Conservation (phyloP, 2,113 vertebrate genomes). For the Catharus bicknelli region DNA sequence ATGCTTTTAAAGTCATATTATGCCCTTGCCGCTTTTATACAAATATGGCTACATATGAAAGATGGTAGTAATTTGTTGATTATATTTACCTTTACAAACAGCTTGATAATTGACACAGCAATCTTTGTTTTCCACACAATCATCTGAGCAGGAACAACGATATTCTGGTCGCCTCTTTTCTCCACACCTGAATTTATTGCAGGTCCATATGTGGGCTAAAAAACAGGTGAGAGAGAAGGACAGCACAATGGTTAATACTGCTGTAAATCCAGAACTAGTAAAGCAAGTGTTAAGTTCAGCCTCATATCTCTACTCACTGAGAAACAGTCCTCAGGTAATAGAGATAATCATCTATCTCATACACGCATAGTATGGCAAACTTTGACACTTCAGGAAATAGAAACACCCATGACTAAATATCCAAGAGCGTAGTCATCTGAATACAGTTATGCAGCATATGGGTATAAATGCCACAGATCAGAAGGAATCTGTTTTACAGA, state of each 20-base stretch:
- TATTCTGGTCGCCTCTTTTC: conserved; percentile 76
- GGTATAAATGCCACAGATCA: background rate
- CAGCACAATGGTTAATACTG: background rate
- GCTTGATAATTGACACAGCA: conserved; percentile 77
- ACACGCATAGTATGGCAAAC: fast-evolving
- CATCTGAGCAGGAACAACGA: conserved; percentile 78
- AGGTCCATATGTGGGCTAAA: conserved; percentile 78
- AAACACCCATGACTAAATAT: background rate
- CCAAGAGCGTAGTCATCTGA: background rate
- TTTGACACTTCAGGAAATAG: background rate
- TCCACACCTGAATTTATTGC: conserved; percentile 80
- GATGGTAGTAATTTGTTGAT: background rate
- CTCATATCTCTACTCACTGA: background rate
- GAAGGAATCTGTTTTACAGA: background rate
- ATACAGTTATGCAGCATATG: background rate
- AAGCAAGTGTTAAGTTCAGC: background rate
- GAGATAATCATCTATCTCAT: background rate
- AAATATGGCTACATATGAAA: background rate
- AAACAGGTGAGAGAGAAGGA: background rate
- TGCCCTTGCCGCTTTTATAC: background rate
- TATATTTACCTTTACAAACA: conserved; percentile 72
- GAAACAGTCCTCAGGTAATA: background rate
- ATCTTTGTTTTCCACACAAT: conserved; percentile 70
- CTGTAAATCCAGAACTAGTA: background rate
- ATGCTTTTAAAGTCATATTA: background rate